Percentiles rank a stretch among this genome's conserved stretches.
Evolutionary conservation across 2,888 invertebrate species (phyloP).

Genomic region (Cerastis leucographa): DNA sequence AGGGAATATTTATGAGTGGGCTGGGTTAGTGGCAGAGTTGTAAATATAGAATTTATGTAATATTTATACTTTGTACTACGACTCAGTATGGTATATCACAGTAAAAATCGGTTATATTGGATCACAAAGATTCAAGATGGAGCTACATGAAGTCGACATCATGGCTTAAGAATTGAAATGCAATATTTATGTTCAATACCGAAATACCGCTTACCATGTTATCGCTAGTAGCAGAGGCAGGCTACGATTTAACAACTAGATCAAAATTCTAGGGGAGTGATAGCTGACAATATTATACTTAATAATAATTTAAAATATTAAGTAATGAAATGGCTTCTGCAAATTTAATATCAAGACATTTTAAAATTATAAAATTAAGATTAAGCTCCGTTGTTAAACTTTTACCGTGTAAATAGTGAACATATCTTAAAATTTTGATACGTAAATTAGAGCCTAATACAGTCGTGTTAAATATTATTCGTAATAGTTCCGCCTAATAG

Average conservation of each 20-base stretch:
- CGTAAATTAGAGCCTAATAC: constrained; percentile 35
- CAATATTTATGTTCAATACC: constrained; percentile 57
- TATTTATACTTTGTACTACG: constrained; percentile 1
- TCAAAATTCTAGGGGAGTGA: constrained; percentile 30
- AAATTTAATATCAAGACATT: background rate
- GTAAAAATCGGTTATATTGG: background rate
- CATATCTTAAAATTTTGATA: constrained; percentile 59
- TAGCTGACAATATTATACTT: constrained; percentile 59
- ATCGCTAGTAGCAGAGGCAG: constrained; percentile 36
- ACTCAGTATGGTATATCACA: background rate
- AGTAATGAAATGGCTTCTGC: constrained; percentile 17
- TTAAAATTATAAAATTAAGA: background rate
- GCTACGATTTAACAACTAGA: constrained; percentile 16
- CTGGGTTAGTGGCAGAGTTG: background rate
- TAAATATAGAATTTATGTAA: constrained; percentile 25
- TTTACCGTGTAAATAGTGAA: constrained; percentile 49
- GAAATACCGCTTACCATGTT: constrained; percentile 36
- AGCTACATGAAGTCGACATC: background rate
- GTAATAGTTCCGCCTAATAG: constrained; percentile 47
- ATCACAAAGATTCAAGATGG: constrained; percentile 10
- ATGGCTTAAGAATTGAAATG: constrained; percentile 18
- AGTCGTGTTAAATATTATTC: constrained; percentile 13
- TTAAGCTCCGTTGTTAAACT: constrained; percentile 15
- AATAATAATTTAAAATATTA: constrained; percentile 37
- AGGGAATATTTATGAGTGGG: constrained; percentile 3